These are phyloP conservation scores for Aleadryas rufinucha DNA, from an alignment of 2,113 vertebrate genomes.

Conservation along the genomic window DNA sequence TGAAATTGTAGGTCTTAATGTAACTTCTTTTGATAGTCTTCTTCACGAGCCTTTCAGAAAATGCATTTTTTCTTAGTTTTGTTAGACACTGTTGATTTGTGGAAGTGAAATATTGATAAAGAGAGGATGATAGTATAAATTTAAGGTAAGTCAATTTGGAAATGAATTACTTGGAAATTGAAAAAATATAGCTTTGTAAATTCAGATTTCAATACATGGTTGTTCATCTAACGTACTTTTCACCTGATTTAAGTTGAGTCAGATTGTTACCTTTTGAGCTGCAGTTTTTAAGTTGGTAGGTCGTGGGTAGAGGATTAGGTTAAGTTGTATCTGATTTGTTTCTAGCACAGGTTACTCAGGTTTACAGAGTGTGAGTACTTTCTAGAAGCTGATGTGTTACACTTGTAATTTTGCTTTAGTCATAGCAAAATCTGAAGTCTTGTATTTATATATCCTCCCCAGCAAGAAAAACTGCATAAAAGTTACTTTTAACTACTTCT, in stretches of 20 bases:
- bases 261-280: not conserved
- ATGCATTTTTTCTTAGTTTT: not conserved
- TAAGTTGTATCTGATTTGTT: not conserved
- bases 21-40: not conserved
- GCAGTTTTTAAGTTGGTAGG: not conserved
- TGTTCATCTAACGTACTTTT: not conserved
- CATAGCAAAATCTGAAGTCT: not conserved
- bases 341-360: not conserved
- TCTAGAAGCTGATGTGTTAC: not conserved
- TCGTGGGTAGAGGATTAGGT: not conserved
- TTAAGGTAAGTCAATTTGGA: not conserved
- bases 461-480: not conserved
- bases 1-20: not conserved
- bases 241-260: not conserved
- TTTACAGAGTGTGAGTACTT: not conserved
- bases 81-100: not conserved
- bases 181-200: not conserved
- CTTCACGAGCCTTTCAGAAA: not conserved
- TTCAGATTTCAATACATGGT: not conserved
- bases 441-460: not conserved
- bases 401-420: not conserved
- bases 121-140: not conserved
- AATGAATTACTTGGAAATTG: not conserved
- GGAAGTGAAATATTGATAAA: not conserved
- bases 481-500: not conserved